A percentile compares a stretch with the other conserved stretches of the same genome.
These are phyloP conservation scores for Pilophorus perplexus DNA, from an alignment of 2,888 invertebrate species.

Conservation along the genomic window DNA sequence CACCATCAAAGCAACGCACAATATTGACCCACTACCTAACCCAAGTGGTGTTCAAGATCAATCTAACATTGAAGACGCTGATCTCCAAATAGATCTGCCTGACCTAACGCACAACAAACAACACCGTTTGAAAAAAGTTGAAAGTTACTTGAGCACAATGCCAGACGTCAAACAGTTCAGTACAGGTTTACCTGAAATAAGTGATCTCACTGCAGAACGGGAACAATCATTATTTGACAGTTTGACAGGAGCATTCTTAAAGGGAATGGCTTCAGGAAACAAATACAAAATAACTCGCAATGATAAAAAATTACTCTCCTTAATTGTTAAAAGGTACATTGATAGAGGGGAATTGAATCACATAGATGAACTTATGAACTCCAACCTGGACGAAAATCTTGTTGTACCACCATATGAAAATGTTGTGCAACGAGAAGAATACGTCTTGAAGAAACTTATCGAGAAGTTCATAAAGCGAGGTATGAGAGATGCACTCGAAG, in stretches of 20 bases:
- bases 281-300: neutral
- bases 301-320: neutral
- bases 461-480: slow-evolving; percentile 4
- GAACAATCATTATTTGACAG: slow-evolving; percentile 5
- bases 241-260: slow-evolving; percentile 4
- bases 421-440: neutral
- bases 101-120: neutral
- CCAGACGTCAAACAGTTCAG: neutral
- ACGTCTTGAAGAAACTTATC: neutral
- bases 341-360: neutral
- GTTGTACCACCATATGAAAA: slow-evolving; percentile 11
- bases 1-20: neutral
- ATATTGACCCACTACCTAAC: neutral
- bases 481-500: slow-evolving; percentile 3
- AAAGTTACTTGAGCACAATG: neutral
- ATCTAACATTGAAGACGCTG: neutral
- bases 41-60: too few species aligned
- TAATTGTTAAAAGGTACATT: neutral
- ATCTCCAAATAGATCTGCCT: neutral
- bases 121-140: neutral
- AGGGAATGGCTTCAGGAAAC: neutral
- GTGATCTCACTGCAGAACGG: neutral
- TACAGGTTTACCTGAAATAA: neutral
- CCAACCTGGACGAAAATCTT: neutral
- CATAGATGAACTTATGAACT: neutral